Base-by-base conservation (phyloP, 2,888 invertebrate genomes). In the Achlya flavicornis region DNA sequence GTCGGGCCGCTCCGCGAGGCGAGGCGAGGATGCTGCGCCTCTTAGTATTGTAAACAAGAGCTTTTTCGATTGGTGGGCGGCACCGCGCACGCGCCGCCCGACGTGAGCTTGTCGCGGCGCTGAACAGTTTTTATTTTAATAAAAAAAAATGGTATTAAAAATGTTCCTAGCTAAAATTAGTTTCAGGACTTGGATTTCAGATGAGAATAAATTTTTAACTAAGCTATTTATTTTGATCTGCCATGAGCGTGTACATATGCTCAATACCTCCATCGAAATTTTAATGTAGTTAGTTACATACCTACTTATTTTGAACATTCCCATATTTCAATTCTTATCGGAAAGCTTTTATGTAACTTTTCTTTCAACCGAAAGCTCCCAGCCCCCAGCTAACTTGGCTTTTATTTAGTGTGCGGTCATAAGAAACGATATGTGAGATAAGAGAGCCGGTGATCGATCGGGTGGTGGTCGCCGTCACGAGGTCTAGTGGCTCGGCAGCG, bases 41-140 rank as follows among this genome's bases (percentile, higher is more conserved):
- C 86, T 86, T 82, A 79, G 87, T 85, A 84, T 88, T 92, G 91
- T 91, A 91, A 92, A 92, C 91, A 92, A 88, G 87, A 87, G 90
- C 90, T 88, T 88, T 89, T 89, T 89, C 89, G 88, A 90, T 90
- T 91, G 90, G 90, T 79, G 81, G 86, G 84, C 86, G 80, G 83
- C 79, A 75, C 43, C 85, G 87, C 92, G 91, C 91, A 89, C 77
- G 88, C 86, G 83, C 69, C 73, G 65, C 43, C 11, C 73, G 77
- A 63, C 12, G 69, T 85, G 77, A 77, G 70, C 81, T 90, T 88
- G 88, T 71, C 71, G 43, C 67, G 75, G 71, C 85, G 90, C 79
- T 38, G 14, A 35, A 57, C 26, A 32, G 35, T 53, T 61, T 60
- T n/a, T 48, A 60, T n/a, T 35, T 64, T 61, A 68, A 61, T 64